phyloP scores from a whole-genome alignment of 2,888 invertebrate genomes.

The Nycteola revayana region DNA sequence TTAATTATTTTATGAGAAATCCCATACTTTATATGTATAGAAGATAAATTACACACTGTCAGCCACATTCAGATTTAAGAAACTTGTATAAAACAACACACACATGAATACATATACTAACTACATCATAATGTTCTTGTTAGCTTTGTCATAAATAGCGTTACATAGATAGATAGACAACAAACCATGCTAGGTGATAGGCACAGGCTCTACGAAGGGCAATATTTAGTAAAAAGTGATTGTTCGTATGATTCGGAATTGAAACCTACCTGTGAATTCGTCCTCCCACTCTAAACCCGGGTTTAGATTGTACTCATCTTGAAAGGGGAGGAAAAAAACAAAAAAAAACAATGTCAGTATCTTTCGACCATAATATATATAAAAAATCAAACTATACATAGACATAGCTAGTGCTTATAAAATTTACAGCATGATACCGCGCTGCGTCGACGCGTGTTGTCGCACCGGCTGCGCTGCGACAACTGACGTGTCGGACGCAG shows the following conservation, averaged over 20 bases:
- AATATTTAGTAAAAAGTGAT: conserved; percentile 67
- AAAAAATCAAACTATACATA: conserved; percentile 69
- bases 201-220: conserved; percentile 78
- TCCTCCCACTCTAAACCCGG: conserved; percentile 99
- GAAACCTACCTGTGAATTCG: conserved; percentile 99
- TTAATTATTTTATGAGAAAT: too few species aligned
- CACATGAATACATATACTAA: conserved; percentile 37
- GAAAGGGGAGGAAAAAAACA: conserved; percentile 86
- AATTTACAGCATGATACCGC: conserved; percentile 70
- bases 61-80: conserved; percentile 4
- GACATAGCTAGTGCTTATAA: conserved; percentile 70
- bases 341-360: conserved; percentile 81
- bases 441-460: conserved; percentile 37
- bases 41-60: conserved; percentile 6
- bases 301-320: conserved; percentile 99
- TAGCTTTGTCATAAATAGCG: conserved; percentile 57
- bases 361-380: conserved; percentile 67
- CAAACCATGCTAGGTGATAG: conserved; percentile 75
- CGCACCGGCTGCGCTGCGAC: conserved; percentile 5
- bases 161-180: conserved; percentile 61
- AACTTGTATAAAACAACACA: conserved; percentile 37
- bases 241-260: conserved; percentile 73
- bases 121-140: conserved; percentile 53
- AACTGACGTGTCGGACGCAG: conserved; percentile 41
- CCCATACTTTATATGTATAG: too few species aligned